These are phyloP conservation scores for Physeter macrocephalus DNA, from an alignment of 2,113 vertebrate genomes.

Conservation along the genomic window DNA sequence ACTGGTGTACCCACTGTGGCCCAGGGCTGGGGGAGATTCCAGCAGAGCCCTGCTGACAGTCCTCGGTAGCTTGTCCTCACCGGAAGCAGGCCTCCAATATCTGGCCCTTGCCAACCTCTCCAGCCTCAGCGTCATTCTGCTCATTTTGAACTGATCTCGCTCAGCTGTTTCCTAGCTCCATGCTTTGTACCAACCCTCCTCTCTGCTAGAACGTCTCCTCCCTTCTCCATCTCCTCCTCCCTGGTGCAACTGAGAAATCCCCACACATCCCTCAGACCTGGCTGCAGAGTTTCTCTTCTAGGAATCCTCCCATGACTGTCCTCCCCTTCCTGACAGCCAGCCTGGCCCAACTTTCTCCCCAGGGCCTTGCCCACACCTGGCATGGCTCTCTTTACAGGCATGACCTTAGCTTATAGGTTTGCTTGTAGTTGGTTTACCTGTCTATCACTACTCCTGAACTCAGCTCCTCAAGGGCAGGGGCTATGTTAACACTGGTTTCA, in stretches of 20 bases:
- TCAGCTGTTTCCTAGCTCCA: neutral
- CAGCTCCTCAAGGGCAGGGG: neutral
- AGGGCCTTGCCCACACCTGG: neutral
- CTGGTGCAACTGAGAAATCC: neutral
- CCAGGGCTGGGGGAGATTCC: neutral
- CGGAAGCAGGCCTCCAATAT: rapidly evolving
- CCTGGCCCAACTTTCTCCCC: neutral
- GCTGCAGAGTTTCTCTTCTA: neutral
- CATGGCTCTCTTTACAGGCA: too few species aligned
- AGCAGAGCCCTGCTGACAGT: too few species aligned
- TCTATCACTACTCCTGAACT: neutral
- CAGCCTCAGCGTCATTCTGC: neutral
- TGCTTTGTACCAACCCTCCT: neutral
- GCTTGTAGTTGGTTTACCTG: neutral
- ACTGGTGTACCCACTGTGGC: neutral
- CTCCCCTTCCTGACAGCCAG: neutral
- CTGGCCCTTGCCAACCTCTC: rapidly evolving
- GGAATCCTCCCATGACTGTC: neutral
- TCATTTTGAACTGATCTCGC: neutral
- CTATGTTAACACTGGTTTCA: neutral
- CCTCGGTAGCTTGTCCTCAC: neutral
- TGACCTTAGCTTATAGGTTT: neutral
- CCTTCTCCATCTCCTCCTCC: neutral
- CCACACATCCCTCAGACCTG: neutral
- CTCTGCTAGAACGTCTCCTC: neutral